Evolutionary conservation across 1,140 invertebrate genomes (phyloP).

Genomic region (Zelostemma sp.): DNA sequence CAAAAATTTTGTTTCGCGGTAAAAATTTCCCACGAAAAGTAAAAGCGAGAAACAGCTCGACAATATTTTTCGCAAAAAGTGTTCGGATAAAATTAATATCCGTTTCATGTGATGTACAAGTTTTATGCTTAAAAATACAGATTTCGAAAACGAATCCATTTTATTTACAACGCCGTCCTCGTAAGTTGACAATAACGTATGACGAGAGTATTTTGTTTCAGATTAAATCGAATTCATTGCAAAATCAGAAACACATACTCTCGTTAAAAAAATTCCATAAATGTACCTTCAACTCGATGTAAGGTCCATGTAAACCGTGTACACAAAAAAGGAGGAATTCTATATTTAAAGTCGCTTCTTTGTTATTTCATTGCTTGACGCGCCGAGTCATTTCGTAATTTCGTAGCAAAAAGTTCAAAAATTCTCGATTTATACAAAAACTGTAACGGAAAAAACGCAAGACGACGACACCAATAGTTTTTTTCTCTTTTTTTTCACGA

Average conservation of each 20-base stretch:
- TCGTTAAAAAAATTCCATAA: not conserved
- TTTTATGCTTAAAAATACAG: no score
- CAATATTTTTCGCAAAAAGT: no score
- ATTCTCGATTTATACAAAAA: not conserved
- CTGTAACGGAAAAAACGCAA: not conserved
- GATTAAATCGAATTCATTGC: not conserved
- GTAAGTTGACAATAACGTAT: not conserved
- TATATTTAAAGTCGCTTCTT: not conserved
- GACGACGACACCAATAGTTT: not conserved
- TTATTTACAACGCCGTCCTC: not conserved
- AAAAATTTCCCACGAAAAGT: no score
- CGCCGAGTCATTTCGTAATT: not conserved
- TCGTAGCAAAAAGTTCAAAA: not conserved
- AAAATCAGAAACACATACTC: not conserved
- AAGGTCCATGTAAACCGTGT: not conserved
- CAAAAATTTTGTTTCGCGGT: no score
- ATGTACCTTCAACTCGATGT: slow-evolving; percentile 5
- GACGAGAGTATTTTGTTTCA: not conserved
- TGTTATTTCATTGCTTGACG: not conserved
- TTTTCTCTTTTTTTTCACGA: not conserved
- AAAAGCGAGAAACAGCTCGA: no score
- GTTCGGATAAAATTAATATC: no score
- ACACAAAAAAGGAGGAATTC: not conserved
- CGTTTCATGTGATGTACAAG: no score
- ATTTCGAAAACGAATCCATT: no score